phyloP scores from a whole-genome alignment of 1,140 invertebrate species.

The Drosophila funebris region DNA sequence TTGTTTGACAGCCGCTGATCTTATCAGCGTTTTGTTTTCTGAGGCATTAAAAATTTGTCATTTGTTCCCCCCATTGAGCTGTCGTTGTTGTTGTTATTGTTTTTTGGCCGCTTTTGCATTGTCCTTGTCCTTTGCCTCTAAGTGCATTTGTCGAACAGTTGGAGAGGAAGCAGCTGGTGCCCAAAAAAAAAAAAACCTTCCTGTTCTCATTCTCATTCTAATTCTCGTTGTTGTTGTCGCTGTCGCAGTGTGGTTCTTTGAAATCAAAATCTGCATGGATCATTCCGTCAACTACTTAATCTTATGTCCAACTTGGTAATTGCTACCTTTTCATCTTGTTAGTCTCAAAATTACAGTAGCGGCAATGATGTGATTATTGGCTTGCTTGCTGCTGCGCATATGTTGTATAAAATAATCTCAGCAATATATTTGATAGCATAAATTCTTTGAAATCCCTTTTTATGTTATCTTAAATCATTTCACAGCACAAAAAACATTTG shows the following conservation, averaged over 20 bases:
- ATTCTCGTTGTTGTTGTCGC: not conserved
- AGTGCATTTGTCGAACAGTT: constrained; percentile 8
- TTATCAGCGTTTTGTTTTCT: constrained; percentile 77
- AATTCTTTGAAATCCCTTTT: too few species aligned
- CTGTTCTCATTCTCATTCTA: not conserved
- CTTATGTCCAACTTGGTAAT: constrained; percentile 59
- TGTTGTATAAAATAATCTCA: not conserved
- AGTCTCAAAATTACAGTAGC: constrained; percentile 27
- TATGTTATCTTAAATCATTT: too few species aligned
- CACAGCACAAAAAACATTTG: too few species aligned
- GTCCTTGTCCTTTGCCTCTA: not conserved
- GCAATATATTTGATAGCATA: too few species aligned
- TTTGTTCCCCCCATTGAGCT: constrained; percentile 46
- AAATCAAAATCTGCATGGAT: constrained; percentile 43
- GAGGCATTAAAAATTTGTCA: constrained; percentile 82
- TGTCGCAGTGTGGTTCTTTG: constrained; percentile 7
- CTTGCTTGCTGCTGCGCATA: not conserved
- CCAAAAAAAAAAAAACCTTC: not conserved
- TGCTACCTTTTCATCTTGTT: constrained; percentile 40
- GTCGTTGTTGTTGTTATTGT: constrained; percentile 26
- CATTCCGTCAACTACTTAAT: constrained; percentile 23
- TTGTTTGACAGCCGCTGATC: constrained; percentile 71
- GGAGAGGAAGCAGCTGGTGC: constrained; percentile 70
- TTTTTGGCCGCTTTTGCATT: not conserved
- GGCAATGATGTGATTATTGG: constrained; percentile 14